A percentile compares a stretch with the other conserved stretches of the same genome.
Evolutionary conservation across 1,140 invertebrate genomes (phyloP).

Genomic region (Drosophila suzukii): DNA sequence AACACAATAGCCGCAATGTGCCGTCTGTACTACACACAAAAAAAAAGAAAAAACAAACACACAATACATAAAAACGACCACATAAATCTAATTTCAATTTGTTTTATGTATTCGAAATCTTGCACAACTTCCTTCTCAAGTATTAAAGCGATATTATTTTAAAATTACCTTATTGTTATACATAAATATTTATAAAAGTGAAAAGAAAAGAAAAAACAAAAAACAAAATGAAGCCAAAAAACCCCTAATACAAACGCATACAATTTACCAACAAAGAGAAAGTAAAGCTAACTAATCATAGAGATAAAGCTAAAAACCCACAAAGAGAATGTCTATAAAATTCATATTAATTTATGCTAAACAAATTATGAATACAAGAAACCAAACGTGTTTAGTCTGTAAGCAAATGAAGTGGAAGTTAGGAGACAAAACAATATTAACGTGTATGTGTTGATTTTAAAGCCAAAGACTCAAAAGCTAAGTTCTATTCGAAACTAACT

Average conservation of each 20-base stretch:
- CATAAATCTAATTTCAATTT: conserved; percentile 48
- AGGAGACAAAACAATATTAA: too few relatives aligned
- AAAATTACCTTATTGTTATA: conserved; percentile 76
- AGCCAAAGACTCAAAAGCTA: conserved; percentile 80
- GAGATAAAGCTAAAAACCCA: conserved; percentile 51
- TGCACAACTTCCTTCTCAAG: conserved; percentile 83
- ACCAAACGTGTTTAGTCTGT: conserved; percentile 66
- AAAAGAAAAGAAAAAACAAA: conserved; percentile 27
- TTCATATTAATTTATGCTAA: conserved; percentile 70
- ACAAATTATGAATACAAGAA: conserved; percentile 68
- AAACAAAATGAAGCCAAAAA: conserved; percentile 71
- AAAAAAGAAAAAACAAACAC: conserved; percentile 4
- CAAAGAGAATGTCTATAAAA: conserved; percentile 56
- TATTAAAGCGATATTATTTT: conserved; percentile 83
- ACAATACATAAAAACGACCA: conserved; percentile 6
- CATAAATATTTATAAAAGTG: conserved; percentile 65
- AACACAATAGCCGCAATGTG: conserved; percentile 61
- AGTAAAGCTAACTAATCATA: conserved; percentile 70
- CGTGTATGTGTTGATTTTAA: too few relatives aligned
- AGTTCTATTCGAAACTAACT: conserved; percentile 40
- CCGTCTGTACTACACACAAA: conserved; percentile 52
- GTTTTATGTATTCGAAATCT: conserved; percentile 64
- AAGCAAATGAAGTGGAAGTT: conserved; percentile 57
- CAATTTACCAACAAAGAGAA: conserved; percentile 60
- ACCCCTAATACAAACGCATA: conserved; percentile 47